Percentiles rank a stretch among this genome's conserved stretches.
These are phyloP conservation scores for Notodonta ziczac DNA, from an alignment of 2,888 invertebrate genomes.

Conservation along the genomic window DNA sequence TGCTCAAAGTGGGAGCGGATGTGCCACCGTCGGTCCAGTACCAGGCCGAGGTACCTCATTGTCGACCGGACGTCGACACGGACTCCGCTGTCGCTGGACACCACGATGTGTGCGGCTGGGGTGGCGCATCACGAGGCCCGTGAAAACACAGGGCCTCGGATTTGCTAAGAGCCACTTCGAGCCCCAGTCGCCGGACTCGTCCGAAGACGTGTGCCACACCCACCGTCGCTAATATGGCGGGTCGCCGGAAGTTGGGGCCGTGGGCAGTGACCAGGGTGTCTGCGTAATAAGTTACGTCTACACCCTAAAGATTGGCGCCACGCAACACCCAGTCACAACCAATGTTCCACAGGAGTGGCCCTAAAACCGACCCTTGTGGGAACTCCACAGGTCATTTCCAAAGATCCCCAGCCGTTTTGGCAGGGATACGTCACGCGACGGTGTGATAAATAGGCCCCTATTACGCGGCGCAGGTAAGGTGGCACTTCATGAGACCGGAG, in stretches of 20 bases:
- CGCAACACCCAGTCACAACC: too few species aligned
- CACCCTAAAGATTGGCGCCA: too few species aligned
- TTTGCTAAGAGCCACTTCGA: conserved; percentile 1
- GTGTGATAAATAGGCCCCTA: too few species aligned
- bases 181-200: neutral
- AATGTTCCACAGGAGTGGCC: too few species aligned
- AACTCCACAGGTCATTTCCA: too few species aligned
- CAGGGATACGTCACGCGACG: too few species aligned
- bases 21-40: too few species aligned
- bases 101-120: neutral
- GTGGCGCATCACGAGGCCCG: neutral
- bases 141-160: conserved; percentile 5
- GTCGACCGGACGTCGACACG: neutral
- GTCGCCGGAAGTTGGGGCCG: neutral
- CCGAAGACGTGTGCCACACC: neutral
- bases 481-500: neutral
- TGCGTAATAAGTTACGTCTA: neutral
- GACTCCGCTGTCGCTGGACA: too few species aligned
- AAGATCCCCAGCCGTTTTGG: too few species aligned
- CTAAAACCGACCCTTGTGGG: too few species aligned
- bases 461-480: neutral
- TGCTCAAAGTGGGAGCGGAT: too few species aligned
- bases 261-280: neutral
- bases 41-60: neutral
- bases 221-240: neutral